These are phyloP conservation scores for Sturmia bella DNA, from an alignment of 2,888 invertebrate species.

Conservation along the genomic window DNA sequence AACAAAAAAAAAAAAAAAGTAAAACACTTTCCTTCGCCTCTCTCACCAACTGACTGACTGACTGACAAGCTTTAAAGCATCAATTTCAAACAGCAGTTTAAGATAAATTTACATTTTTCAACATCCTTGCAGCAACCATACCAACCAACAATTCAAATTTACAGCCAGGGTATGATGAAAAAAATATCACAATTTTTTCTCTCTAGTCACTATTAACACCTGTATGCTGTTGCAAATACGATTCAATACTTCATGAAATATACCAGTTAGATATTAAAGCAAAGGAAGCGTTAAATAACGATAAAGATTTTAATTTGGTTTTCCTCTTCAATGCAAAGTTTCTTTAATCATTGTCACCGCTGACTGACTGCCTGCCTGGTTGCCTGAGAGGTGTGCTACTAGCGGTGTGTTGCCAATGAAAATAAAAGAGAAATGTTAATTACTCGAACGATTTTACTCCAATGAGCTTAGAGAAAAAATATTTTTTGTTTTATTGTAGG, in stretches of 20 bases:
- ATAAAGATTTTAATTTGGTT: constrained; percentile 57
- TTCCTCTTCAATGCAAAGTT: constrained; percentile 47
- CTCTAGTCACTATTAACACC: constrained; percentile 53
- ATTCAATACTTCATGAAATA: constrained; percentile 47
- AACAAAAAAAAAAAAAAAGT: constrained; percentile 39
- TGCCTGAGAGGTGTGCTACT: neutral
- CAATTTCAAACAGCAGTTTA: constrained; percentile 64
- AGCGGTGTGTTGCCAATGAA: constrained; percentile 17
- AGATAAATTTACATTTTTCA: constrained; percentile 62
- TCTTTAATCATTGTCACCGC: constrained; percentile 44
- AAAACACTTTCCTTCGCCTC: neutral
- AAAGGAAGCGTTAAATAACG: constrained; percentile 19
- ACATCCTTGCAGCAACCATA: constrained; percentile 19
- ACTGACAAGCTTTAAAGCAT: constrained; percentile 62
- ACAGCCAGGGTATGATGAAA: constrained; percentile 18
- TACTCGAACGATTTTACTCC: constrained; percentile 47
- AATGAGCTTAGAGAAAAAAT: constrained; percentile 43
- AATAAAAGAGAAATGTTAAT: constrained; percentile 32
- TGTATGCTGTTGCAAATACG: constrained; percentile 45
- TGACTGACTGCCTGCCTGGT: constrained; percentile 17
- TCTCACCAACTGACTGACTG: constrained; percentile 26
- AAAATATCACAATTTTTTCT: constrained; percentile 7
- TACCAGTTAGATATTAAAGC: constrained; percentile 11
- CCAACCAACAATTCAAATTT: constrained; percentile 16
- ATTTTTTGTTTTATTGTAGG: neutral